These are phyloP conservation scores for Palythoa caribaeorum DNA, from an alignment of 92 coral and sea anemone genomes.

Conservation along the genomic window DNA sequence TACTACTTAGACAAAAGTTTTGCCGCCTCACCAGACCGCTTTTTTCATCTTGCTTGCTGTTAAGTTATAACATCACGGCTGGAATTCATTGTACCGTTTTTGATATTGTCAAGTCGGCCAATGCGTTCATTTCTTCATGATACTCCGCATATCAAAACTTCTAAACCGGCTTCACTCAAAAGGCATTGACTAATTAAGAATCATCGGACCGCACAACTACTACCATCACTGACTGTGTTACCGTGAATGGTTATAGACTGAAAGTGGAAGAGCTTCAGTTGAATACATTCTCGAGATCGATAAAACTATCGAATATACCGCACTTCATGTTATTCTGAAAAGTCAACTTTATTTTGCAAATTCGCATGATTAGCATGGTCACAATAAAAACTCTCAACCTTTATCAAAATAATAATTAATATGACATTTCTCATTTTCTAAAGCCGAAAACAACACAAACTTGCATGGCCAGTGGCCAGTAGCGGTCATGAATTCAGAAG, in stretches of 20 bases:
- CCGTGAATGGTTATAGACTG: constrained; percentile 4
- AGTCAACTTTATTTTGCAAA: background rate
- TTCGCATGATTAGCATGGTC: background rate
- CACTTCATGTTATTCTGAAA: no score
- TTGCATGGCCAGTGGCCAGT: no score
- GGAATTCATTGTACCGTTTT: no score
- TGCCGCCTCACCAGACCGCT: background rate
- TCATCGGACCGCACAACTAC: constrained; percentile 18
- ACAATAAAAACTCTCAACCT: no score
- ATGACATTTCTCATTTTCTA: no score
- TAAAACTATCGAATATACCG: constrained; percentile 10
- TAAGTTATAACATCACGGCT: background rate
- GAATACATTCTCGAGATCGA: background rate
- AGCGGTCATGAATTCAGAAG: no score
- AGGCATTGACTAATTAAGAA: background rate
- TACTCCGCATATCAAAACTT: constrained; percentile 32
- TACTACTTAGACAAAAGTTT: constrained; percentile 34
- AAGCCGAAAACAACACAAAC: no score
- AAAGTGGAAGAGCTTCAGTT: background rate
- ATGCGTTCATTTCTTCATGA: background rate
- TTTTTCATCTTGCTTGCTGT: background rate
- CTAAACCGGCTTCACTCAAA: background rate
- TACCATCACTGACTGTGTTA: background rate
- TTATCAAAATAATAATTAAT: no score
- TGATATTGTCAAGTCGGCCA: no score